phyloP scores from a whole-genome alignment of 2,113 vertebrate genomes.

The Tyto alba region DNA sequence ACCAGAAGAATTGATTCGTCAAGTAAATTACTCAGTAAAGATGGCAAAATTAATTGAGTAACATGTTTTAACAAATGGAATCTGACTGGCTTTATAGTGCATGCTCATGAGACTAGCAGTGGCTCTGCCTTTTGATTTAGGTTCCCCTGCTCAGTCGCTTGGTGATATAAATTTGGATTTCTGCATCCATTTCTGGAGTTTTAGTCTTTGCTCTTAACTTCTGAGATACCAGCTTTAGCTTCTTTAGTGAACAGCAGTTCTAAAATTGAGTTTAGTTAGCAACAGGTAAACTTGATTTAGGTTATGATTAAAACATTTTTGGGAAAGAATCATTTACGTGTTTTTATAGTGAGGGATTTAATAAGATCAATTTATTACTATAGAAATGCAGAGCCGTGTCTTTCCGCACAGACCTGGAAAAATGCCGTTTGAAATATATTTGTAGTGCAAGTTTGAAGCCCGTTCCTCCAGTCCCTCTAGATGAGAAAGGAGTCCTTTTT shows the following conservation, averaged over 20 bases:
- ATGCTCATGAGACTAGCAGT: background rate
- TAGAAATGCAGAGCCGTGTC: background rate
- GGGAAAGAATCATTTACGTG: background rate
- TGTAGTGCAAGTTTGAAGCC: background rate
- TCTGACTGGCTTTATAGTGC: background rate
- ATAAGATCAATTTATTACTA: background rate
- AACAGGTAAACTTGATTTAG: background rate
- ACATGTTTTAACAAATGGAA: background rate
- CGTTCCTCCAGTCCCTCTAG: background rate
- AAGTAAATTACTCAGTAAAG: background rate
- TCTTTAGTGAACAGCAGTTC: background rate
- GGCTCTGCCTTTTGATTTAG: background rate
- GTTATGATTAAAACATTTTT: background rate
- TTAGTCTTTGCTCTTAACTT: background rate
- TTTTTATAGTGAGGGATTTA: background rate
- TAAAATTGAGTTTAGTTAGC: background rate
- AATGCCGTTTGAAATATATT: background rate
- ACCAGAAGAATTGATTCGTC: constrained; percentile 1
- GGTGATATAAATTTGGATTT: background rate
- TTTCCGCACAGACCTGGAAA: background rate
- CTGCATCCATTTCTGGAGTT: background rate
- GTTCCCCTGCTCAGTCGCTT: background rate
- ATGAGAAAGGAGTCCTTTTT: background rate
- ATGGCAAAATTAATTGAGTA: constrained; percentile 11
- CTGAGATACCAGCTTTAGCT: fast-evolving